Base-by-base conservation (phyloP, 2,797 vertebrate genomes). In the Notolepis coatsorum region DNA sequence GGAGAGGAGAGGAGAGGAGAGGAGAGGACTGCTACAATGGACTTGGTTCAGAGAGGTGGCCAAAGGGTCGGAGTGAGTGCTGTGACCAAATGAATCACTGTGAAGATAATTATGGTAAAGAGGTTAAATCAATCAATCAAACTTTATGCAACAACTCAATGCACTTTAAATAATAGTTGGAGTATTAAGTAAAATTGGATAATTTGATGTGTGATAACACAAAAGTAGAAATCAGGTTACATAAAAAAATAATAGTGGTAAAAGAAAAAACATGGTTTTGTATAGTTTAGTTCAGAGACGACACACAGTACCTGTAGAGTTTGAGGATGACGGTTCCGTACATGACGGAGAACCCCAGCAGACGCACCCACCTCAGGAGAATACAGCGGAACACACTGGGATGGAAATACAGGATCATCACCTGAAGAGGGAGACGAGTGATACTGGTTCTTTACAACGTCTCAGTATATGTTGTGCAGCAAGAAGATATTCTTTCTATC, bases 321-420 rank as follows among this genome's bases (percentile, higher is more conserved):
- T 99, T 99, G 72, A 99, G 95, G 66, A 96, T 94, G 85, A 97
- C 79, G 23, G 96, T 99, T 87, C 97, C 97, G 66, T 99, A 99
- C 85, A 96, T 93, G 73, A 94, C 91, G 58, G 95, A 91, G 74
- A 98, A 99, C 42, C 97, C 97, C 38, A 99, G 91, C 68, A 98
- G 95, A 68, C 97, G 97, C 77, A 96, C 95, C 97, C 97, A 99
- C 92, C 97, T 93, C 84, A 98, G 93, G 56, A 99, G 95, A 84
- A 99, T 83, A 77, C 97, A 99, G 65, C 95, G 93, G 78, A 98
- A 96, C 63, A 94, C 91, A 69, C 95, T 97, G 68, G 97, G 97
- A 48, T 96, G 93, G 84, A 98, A 97, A 87, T 97, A 98, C 64
- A 98, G 89, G 88, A 99, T 96, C 89, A 98, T 91, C 83, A 98